phyloP scores from a whole-genome alignment of 2,888 invertebrate species.

The Myopa tessellatipennis region DNA sequence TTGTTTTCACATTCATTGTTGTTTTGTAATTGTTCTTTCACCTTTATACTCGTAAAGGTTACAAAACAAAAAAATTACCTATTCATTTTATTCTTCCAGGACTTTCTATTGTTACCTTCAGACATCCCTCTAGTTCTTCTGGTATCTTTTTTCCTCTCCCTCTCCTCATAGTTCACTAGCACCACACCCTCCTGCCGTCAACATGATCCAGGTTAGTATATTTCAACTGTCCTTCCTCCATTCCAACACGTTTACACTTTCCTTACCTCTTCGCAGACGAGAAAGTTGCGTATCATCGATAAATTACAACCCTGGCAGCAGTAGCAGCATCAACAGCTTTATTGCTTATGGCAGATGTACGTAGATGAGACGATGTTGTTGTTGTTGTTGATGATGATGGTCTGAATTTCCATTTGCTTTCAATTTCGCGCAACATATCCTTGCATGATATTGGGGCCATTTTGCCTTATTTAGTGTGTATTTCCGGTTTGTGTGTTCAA shows the following conservation, averaged over 20 bases:
- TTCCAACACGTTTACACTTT: background rate
- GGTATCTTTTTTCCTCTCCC: background rate
- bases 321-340: constrained; percentile 39
- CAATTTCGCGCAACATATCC: constrained; percentile 32
- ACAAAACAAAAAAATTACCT: background rate
- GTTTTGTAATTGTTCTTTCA: background rate
- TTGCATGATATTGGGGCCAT: constrained; percentile 36
- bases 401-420: constrained; percentile 33
- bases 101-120: background rate
- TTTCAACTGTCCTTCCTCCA: background rate
- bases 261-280: constrained; percentile 16
- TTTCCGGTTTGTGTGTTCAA: constrained; percentile 30
- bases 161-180: background rate
- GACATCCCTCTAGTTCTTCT: background rate
- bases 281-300: background rate
- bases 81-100: background rate
- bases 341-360: background rate
- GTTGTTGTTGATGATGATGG: background rate
- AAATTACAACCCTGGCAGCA: constrained; percentile 31
- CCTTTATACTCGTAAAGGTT: background rate
- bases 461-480: constrained; percentile 24
- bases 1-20: background rate
- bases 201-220: background rate
- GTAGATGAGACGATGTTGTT: background rate
- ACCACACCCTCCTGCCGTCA: background rate